Evolutionary conservation across 1,140 invertebrate species (phyloP).

Genomic region (Gonatopus flavifemur): DNA sequence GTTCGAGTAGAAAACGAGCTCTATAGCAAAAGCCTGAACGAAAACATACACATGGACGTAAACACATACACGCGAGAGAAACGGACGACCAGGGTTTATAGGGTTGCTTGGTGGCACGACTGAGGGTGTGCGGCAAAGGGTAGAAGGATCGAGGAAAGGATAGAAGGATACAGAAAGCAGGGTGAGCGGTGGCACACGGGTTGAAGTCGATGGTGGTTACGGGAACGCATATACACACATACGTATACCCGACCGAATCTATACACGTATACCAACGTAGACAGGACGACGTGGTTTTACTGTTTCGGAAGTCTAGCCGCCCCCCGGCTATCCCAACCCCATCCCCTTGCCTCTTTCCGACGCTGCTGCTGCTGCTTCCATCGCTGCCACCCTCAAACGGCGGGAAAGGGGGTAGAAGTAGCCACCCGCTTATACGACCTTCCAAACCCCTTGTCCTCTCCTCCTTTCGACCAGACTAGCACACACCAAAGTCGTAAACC

Average conservation of each 20-base stretch:
- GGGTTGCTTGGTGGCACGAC: constrained; percentile 26
- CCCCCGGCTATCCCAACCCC: constrained; percentile 40
- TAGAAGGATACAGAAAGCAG: constrained; percentile 21
- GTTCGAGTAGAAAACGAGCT: constrained; percentile 39
- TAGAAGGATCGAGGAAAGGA: constrained; percentile 15
- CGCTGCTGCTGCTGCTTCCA: constrained; percentile 11
- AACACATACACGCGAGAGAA: no score
- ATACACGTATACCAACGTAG: no score
- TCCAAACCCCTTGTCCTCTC: no score
- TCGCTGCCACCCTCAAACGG: constrained; percentile 26
- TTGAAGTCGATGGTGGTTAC: constrained; percentile 29
- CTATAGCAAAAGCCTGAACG: no score
- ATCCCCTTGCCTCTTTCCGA: constrained; percentile 20
- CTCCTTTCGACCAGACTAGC: constrained; percentile 43
- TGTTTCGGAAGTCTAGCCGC: constrained; percentile 51
- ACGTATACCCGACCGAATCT: no score
- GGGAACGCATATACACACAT: constrained; percentile 40
- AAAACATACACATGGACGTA: no score
- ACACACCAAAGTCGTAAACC: constrained; percentile 49
- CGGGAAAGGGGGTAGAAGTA: constrained; percentile 27
- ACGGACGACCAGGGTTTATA: constrained; percentile 44
- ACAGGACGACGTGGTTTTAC: constrained; percentile 46
- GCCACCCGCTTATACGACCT: constrained; percentile 44
- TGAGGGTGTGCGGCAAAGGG: constrained; percentile 12
- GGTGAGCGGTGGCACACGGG: constrained; percentile 17